Percentiles rank a stretch among this genome's conserved stretches.
phyloP scores from a whole-genome alignment of 1,140 invertebrate genomes.

The Frieseomelitta varia region DNA sequence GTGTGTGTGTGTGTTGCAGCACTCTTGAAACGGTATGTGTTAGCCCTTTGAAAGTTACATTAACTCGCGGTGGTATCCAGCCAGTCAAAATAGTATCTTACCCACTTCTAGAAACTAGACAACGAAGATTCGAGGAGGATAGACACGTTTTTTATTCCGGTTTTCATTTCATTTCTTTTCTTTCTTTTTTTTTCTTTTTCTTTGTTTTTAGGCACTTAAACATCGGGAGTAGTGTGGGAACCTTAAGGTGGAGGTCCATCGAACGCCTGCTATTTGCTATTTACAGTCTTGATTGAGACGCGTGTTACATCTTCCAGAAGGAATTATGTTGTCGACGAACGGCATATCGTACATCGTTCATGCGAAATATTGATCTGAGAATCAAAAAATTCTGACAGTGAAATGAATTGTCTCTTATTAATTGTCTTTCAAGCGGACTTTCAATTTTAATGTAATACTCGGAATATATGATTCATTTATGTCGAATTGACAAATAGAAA shows the following conservation, averaged over 20 bases:
- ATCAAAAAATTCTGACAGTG: neutral
- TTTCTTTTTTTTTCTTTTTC: conserved; percentile 22
- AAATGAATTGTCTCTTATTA: neutral
- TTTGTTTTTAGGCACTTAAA: conserved; percentile 67
- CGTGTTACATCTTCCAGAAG: conserved; percentile 37
- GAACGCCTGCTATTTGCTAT: conserved; percentile 61
- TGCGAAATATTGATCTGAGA: neutral
- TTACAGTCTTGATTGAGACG: conserved; percentile 61
- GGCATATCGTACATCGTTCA: neutral
- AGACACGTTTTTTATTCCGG: conserved; percentile 51
- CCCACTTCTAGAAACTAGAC: conserved; percentile 63
- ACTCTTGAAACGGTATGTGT: conserved; percentile 14
- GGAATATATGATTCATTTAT: too few relatives aligned
- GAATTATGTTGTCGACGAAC: conserved; percentile 38
- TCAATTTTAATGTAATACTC: too few relatives aligned
- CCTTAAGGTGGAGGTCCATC: conserved; percentile 58
- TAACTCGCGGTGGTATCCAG: neutral
- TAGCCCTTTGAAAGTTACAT: neutral
- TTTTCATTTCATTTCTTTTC: conserved; percentile 30
- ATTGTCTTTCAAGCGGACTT: too few relatives aligned
- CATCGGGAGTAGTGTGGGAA: conserved; percentile 62
- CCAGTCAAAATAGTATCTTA: conserved; percentile 57
- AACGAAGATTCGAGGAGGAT: conserved; percentile 60
- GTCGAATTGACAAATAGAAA: too few relatives aligned
- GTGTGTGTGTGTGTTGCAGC: conserved; percentile 5